Percentiles rank a stretch among this genome's conserved stretches.
These are phyloP conservation scores for Drosophila leonis DNA, from an alignment of 2,888 invertebrate genomes.

Conservation along the genomic window DNA sequence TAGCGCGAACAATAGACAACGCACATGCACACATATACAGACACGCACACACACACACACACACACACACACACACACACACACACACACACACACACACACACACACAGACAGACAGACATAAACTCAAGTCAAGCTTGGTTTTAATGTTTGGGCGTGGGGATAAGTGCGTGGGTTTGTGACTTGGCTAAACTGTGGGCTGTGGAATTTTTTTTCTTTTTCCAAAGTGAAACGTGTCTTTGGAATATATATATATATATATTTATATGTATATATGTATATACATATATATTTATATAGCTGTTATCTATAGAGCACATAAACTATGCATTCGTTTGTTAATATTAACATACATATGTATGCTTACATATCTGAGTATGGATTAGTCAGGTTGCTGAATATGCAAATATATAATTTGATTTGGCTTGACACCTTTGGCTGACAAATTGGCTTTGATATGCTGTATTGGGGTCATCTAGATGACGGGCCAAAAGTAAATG, in stretches of 20 bases:
- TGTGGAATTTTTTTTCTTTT: constrained; percentile 11
- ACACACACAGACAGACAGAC: too few species aligned
- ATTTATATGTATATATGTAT: neutral
- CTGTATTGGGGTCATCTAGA: constrained; percentile 16
- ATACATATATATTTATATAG: neutral
- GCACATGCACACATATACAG: neutral
- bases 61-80: neutral
- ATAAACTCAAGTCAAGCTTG: constrained; percentile 24
- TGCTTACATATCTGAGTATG: neutral
- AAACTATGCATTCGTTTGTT: neutral
- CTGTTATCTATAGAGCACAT: neutral
- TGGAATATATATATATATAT: neutral
- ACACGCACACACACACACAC: neutral
- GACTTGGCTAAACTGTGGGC: constrained; percentile 39
- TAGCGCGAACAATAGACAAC: constrained; percentile 32
- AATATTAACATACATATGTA: neutral
- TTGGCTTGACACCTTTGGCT: constrained; percentile 38
- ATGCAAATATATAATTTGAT: constrained; percentile 45
- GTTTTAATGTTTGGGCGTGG: constrained; percentile 30
- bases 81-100: too few species aligned
- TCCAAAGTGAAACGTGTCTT: constrained; percentile 39
- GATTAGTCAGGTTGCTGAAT: constrained; percentile 11
- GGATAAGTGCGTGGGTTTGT: constrained; percentile 44
- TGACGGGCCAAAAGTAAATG: constrained; percentile 1
- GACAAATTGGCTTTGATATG: constrained; percentile 33